Conservation (phyloP, 2,113 vertebrate species). For the Brachyhypopomus occidentalis region DNA sequence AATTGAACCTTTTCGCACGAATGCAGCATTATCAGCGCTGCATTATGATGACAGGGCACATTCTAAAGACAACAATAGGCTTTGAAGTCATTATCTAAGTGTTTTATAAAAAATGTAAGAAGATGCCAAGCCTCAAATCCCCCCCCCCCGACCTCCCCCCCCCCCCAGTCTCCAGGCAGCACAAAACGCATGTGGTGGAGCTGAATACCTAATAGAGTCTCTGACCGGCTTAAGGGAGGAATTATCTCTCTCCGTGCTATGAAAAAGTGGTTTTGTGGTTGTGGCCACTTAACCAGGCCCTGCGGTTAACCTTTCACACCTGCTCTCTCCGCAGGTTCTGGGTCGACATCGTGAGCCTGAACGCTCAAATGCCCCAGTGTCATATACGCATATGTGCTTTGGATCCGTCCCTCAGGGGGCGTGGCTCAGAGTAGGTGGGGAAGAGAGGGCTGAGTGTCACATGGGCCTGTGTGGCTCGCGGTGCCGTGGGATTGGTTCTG, state of each 20-base stretch:
- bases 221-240: conserved; percentile 14
- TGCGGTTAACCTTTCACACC: conserved; percentile 21
- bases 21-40: neutral
- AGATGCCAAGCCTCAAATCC: no score
- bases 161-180: no score
- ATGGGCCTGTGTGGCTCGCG: no score
- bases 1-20: neutral
- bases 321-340: neutral
- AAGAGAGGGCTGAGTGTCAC: conserved; percentile 19
- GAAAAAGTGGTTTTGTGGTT: conserved; percentile 19
- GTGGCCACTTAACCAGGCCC: conserved; percentile 13
- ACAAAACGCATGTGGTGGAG: neutral
- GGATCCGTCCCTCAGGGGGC: conserved; percentile 7
- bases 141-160: no score
- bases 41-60: neutral
- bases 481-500: neutral
- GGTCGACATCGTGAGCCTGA: conserved; percentile 34
- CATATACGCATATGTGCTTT: conserved; percentile 42
- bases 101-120: neutral
- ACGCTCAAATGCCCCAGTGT: conserved; percentile 2
- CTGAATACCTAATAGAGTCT: conserved; percentile 13
- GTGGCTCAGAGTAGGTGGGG: neutral
- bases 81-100: neutral
- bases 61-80: neutral
- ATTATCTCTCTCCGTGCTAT: conserved; percentile 19